Evolutionary conservation across 2,113 vertebrate genomes (phyloP).

Genomic region (Chelonoidis abingdonii): DNA sequence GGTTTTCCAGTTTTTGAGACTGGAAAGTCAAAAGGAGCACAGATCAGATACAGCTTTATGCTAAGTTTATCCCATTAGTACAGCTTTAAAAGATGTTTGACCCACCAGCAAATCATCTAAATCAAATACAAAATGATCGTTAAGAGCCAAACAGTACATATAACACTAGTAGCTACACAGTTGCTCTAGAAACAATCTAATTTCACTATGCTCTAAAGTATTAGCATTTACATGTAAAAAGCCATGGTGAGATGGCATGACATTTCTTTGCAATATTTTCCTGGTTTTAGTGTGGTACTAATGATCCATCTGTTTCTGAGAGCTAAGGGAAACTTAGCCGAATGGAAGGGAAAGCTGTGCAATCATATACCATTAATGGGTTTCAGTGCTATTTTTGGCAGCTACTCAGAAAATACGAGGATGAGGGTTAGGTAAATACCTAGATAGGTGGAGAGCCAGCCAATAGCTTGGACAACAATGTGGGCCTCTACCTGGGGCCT

Average conservation of each 20-base stretch:
- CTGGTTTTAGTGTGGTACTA: not conserved
- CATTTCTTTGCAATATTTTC: not conserved
- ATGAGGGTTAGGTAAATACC: not conserved
- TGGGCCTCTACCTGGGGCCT: not conserved
- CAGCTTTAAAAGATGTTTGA: not conserved
- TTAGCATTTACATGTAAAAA: not conserved
- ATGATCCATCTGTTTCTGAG: not conserved
- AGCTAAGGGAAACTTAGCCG: not conserved
- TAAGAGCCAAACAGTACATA: not conserved
- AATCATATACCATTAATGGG: not conserved
- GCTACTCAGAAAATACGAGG: not conserved
- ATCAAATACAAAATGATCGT: conserved; percentile 4
- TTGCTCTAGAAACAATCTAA: not conserved
- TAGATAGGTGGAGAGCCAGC: not conserved
- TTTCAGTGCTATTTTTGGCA: not conserved
- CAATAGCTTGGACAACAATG: not conserved
- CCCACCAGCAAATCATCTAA: conserved; percentile 10
- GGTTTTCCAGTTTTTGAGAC: not conserved
- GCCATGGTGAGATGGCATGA: not conserved
- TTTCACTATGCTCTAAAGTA: not conserved
- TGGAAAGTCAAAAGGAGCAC: not conserved
- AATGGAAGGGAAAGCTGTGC: not conserved
- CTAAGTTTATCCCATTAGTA: not conserved
- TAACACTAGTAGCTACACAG: not conserved
- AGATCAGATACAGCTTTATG: not conserved